These are phyloP conservation scores for Drosophila multiciliata DNA, from an alignment of 2,888 invertebrate species.

Conservation along the genomic window DNA sequence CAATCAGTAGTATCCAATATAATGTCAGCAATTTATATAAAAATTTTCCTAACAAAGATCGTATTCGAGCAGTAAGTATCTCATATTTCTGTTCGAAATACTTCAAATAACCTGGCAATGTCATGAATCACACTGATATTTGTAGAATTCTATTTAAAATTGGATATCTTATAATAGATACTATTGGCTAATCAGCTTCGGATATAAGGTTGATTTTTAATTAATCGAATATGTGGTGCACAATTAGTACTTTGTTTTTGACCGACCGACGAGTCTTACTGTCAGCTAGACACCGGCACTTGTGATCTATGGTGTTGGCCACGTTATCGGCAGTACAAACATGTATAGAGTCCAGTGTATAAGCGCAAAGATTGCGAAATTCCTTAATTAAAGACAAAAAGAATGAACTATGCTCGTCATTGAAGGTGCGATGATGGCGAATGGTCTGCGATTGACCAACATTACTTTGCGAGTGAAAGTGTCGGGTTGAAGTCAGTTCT, in stretches of 20 bases:
- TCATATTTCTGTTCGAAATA: not conserved
- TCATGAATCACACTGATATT: slow-evolving; percentile 42
- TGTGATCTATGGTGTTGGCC: slow-evolving; percentile 46
- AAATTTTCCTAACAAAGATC: not conserved
- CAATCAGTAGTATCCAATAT: not conserved
- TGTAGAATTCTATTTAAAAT: slow-evolving; percentile 43
- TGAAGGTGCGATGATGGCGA: slow-evolving; percentile 15
- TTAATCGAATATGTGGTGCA: slow-evolving; percentile 56
- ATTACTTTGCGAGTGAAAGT: slow-evolving; percentile 45
- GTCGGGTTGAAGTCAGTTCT: slow-evolving; percentile 42
- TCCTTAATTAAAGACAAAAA: slow-evolving; percentile 46
- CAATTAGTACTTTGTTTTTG: slow-evolving; percentile 24
- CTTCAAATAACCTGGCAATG: slow-evolving; percentile 2
- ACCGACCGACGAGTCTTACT: slow-evolving; percentile 11
- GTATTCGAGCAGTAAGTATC: not conserved
- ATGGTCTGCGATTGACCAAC: slow-evolving; percentile 16
- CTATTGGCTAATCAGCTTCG: slow-evolving; percentile 33
- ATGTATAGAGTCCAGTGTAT: slow-evolving; percentile 22
- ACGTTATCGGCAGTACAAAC: slow-evolving; percentile 38
- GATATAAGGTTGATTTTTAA: slow-evolving; percentile 55
- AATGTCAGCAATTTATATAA: not conserved
- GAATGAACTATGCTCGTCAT: slow-evolving; percentile 16
- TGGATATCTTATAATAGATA: slow-evolving; percentile 34
- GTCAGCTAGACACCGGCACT: slow-evolving; percentile 27
- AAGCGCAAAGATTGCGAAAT: slow-evolving; percentile 38